Conservation (phyloP, 2,888 invertebrate genomes). For the Parapristionchus giblindavisi region DNA sequence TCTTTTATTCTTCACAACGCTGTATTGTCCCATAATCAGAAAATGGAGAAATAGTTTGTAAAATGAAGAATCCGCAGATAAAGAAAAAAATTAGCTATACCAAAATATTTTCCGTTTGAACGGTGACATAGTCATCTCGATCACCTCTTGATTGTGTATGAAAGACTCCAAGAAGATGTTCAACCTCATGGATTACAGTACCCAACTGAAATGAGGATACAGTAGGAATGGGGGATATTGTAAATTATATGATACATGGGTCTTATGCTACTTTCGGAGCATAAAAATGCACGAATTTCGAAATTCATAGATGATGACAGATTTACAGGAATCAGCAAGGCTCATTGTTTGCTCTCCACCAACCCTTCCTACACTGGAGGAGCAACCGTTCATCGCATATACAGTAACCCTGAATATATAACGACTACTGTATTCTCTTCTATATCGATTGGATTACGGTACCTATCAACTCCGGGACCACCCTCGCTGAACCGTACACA, state of each 20-base stretch:
- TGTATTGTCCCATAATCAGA: too few relatives aligned
- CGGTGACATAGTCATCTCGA: constrained; percentile 2
- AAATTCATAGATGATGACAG: too few relatives aligned
- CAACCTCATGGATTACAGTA: constrained; percentile 15
- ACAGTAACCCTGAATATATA: constrained; percentile 8
- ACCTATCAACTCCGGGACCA: constrained; percentile 11
- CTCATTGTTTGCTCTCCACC: constrained; percentile 26
- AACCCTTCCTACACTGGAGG: constrained; percentile 18
- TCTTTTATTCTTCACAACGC: too few relatives aligned
- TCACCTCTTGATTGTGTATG: constrained; percentile 21
- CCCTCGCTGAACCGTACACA: constrained; percentile 16
- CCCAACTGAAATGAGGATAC: constrained; percentile 23
- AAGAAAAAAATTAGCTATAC: not conserved
- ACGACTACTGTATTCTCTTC: too few relatives aligned
- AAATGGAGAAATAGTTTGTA: not conserved
- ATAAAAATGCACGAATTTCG: too few relatives aligned
- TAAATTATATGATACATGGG: too few relatives aligned
- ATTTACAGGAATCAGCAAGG: constrained; percentile 21
- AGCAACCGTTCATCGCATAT: constrained; percentile 6
- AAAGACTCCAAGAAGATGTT: constrained; percentile 23
- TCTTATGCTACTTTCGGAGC: too few relatives aligned
- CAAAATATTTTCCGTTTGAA: constrained; percentile 11
- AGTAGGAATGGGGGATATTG: too few relatives aligned
- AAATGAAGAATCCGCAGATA: not conserved
- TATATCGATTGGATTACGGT: too few relatives aligned